Percentiles rank a stretch among this genome's conserved stretches.
Conservation (phyloP, 2,797 vertebrate genomes). For the Brachyrhaphis roseni region DNA sequence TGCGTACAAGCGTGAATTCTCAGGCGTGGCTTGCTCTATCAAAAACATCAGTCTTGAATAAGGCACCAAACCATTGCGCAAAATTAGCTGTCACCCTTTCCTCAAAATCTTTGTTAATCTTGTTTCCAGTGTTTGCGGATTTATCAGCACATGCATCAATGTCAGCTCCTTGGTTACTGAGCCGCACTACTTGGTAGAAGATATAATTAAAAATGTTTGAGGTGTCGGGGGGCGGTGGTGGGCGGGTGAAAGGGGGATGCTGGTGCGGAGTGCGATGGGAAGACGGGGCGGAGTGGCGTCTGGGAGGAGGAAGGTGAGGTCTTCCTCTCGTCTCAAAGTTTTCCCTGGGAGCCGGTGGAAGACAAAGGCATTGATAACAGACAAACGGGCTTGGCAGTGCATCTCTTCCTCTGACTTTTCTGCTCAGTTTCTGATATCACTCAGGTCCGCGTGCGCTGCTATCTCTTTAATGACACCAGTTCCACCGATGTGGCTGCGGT, state of each 20-base stretch:
- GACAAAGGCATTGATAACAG: conserved; percentile 89
- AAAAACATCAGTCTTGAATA: conserved; percentile 93
- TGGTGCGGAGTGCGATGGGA: conserved; percentile 45
- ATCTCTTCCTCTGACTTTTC: conserved; percentile 77
- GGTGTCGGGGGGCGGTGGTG: conserved; percentile 76
- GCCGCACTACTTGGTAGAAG: conserved; percentile 96
- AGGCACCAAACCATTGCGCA: conserved; percentile 95
- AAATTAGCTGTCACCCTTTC: conserved; percentile 99
- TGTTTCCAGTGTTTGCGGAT: conserved; percentile 99
- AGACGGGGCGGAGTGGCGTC: conserved; percentile 68
- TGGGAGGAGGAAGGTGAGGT: conserved; percentile 93
- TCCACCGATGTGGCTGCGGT: conserved; percentile 61
- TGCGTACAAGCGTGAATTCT: conserved; percentile 71
- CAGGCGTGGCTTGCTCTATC: conserved; percentile 89
- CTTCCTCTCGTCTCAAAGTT: conserved; percentile 73
- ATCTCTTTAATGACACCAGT: conserved; percentile 88
- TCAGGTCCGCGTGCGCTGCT: conserved; percentile 83
- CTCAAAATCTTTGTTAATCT: conserved; percentile 99
- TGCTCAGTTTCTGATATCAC: conserved; percentile 72
- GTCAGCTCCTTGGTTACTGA: conserved; percentile 99
- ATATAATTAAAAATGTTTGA: conserved; percentile 99
- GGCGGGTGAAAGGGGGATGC: conserved; percentile 65
- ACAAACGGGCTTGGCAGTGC: conserved; percentile 71
- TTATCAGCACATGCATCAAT: conserved; percentile 99
- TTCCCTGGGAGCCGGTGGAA: conserved; percentile 84